These are phyloP conservation scores for Platyscapa corneri DNA, from an alignment of 1,140 invertebrate genomes.

Conservation along the genomic window DNA sequence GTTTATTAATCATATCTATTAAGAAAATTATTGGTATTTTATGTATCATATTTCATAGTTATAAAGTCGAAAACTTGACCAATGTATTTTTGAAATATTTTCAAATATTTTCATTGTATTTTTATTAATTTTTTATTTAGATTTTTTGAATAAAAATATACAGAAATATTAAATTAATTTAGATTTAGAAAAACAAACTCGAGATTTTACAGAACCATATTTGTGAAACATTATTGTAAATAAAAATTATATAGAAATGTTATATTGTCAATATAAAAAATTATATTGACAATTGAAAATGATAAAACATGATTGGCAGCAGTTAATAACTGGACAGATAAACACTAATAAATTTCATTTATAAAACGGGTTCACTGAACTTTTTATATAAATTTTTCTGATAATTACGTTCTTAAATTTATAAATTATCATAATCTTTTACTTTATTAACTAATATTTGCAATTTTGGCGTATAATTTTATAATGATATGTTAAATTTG, in stretches of 20 bases:
- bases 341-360: neutral
- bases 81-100: neutral
- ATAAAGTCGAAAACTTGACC: neutral
- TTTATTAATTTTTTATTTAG: no score
- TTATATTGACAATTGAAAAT: neutral
- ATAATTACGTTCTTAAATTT: neutral
- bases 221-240: neutral
- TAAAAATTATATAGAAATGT: neutral
- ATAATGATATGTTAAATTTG: no score
- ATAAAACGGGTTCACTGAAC: neutral
- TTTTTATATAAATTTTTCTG: neutral
- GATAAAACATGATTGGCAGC: neutral
- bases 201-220: neutral
- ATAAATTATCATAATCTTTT: neutral
- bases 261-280: neutral
- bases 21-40: neutral
- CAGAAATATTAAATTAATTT: no score
- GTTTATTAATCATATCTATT: neutral
- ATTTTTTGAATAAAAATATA: no score
- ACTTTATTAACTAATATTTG: neutral
- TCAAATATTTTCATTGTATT: no score
- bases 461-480: no score
- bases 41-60: neutral
- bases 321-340: neutral
- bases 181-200: neutral